Conservation (phyloP, 2,113 vertebrate species). For the Nesospiza acunhae region DNA sequence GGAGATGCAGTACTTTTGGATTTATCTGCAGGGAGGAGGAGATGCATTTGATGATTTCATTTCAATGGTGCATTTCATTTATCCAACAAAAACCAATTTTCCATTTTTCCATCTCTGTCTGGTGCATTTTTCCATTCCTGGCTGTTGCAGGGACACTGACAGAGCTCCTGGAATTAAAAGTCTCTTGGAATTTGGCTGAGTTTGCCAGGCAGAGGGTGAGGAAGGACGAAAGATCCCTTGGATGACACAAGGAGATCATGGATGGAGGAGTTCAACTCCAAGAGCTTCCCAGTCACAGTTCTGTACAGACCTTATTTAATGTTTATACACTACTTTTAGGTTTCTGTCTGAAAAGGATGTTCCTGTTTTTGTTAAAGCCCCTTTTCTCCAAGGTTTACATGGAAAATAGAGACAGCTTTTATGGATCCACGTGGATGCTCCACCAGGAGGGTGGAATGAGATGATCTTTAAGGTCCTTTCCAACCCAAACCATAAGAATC, state of each 20-base stretch:
- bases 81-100: background rate
- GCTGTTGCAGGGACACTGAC: too few relatives aligned
- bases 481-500: background rate
- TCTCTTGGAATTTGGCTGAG: background rate
- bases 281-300: background rate
- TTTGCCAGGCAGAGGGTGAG: background rate
- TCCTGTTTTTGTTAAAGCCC: background rate
- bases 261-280: background rate
- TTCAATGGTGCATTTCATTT: background rate
- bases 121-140: background rate
- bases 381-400: background rate
- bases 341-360: background rate
- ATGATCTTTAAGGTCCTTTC: background rate
- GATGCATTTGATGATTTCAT: background rate
- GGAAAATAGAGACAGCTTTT: background rate
- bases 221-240: background rate
- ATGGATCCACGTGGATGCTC: rapidly evolving
- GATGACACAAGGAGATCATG: background rate
- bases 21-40: background rate
- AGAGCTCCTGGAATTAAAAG: background rate
- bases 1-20: background rate
- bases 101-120: background rate
- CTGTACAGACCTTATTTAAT: background rate
- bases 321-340: background rate
- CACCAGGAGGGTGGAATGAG: background rate